phyloP scores from a whole-genome alignment of 30 jellyfish, hydroid and myxozoan genomes.

The Chrysaora quinquecirrha region DNA sequence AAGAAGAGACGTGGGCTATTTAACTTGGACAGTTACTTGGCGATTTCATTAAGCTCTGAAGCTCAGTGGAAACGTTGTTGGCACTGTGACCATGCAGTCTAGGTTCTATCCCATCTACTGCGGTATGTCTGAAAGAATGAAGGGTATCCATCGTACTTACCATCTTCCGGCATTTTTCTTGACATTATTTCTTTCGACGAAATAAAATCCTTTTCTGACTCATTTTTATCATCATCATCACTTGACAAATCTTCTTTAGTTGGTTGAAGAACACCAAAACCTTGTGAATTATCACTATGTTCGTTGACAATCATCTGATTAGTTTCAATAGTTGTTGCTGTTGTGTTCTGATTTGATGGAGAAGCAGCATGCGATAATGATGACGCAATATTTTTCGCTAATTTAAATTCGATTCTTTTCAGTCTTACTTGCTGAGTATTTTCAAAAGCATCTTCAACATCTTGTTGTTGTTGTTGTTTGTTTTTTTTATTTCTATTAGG shows the following conservation, averaged over 20 bases:
- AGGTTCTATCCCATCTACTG: too few relatives aligned
- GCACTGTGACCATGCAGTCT: too few relatives aligned
- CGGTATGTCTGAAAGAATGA: too few relatives aligned
- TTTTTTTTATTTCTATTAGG: conserved; percentile 15
- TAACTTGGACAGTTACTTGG: too few relatives aligned
- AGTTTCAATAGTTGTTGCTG: background rate
- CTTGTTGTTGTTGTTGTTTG: conserved; percentile 50
- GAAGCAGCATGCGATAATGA: conserved; percentile 12
- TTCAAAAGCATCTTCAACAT: conserved; percentile 65
- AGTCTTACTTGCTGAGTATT: conserved; percentile 51
- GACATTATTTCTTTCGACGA: conserved; percentile 44
- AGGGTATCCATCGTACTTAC: too few relatives aligned
- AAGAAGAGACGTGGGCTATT: too few relatives aligned
- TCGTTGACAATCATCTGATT: background rate
- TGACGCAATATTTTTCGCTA: conserved; percentile 83
- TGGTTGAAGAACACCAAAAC: conserved; percentile 65
- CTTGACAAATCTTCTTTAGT: conserved; percentile 1
- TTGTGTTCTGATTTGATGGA: background rate
- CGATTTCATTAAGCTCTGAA: too few relatives aligned
- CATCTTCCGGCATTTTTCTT: conserved; percentile 32
- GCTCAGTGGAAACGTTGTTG: too few relatives aligned
- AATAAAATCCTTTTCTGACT: conserved; percentile 46
- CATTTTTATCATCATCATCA: conserved; percentile 63
- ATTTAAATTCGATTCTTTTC: conserved; percentile 86
- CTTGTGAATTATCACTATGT: conserved; percentile 3